These are phyloP conservation scores for Odocoileus hemionus DNA, from an alignment of 2,113 vertebrate species.

Conservation along the genomic window DNA sequence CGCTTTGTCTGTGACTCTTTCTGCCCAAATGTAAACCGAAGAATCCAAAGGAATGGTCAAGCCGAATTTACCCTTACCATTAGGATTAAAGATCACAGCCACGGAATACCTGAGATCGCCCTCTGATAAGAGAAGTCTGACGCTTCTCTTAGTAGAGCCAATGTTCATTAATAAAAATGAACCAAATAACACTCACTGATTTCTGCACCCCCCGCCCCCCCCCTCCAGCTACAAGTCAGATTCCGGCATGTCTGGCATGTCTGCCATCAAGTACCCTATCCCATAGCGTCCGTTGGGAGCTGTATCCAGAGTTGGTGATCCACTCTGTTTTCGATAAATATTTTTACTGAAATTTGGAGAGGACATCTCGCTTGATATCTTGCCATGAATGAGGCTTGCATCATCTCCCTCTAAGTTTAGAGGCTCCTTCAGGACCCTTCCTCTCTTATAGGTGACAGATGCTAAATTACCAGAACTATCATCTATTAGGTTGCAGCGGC, in stretches of 20 bases:
- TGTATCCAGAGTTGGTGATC: constrained; percentile 82
- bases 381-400: constrained; percentile 90
- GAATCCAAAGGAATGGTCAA: constrained; percentile 62
- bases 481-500: constrained; percentile 88
- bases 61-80: background rate
- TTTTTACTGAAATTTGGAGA: constrained; percentile 91
- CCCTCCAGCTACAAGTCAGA: constrained; percentile 88
- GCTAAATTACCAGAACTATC: constrained; percentile 85
- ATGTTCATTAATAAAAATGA: constrained; percentile 65
- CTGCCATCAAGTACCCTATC: constrained; percentile 94
- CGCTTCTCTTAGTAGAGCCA: constrained; percentile 66
- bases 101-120: constrained; percentile 79
- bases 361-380: constrained; percentile 89
- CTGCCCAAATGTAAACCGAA: constrained; percentile 66
- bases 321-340: constrained; percentile 92
- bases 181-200: background rate
- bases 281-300: constrained; percentile 95
- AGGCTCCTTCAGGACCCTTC: constrained; percentile 90
- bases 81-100: constrained; percentile 60
- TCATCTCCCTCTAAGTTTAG: constrained; percentile 88
- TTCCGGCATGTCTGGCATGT: constrained; percentile 94
- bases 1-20: constrained; percentile 47
- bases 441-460: constrained; percentile 93
- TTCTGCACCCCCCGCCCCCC: background rate
- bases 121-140: constrained; percentile 67